phyloP scores from a whole-genome alignment of 53 echinoderm and acorn worm species.

The Echinometra lucunter region DNA sequence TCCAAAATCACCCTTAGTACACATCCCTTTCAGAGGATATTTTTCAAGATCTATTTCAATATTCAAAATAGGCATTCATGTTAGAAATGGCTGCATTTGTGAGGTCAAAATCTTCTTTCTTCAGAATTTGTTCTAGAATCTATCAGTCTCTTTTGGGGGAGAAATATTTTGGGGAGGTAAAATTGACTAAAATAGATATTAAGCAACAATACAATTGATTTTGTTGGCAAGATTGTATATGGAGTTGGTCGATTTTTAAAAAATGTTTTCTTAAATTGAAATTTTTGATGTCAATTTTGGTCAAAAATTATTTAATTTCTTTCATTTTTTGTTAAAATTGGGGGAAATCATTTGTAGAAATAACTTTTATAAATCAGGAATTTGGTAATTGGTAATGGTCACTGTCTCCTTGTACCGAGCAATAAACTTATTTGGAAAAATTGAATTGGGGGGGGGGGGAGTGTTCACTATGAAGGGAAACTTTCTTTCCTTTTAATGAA shows the following conservation, averaged over 20 bases:
- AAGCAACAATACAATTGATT: neutral
- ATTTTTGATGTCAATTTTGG: neutral
- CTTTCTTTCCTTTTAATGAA: neutral
- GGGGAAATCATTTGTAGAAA: neutral
- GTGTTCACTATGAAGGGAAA: neutral
- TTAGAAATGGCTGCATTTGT: neutral
- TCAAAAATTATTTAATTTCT: neutral
- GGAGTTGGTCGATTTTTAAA: too few relatives aligned
- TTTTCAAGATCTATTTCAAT: neutral
- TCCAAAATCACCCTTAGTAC: neutral
- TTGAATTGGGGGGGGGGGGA: neutral
- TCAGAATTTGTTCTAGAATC: neutral
- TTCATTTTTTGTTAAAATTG: neutral
- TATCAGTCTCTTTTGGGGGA: neutral
- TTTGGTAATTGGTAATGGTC: neutral
- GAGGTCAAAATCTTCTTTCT: neutral
- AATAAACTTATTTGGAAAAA: neutral
- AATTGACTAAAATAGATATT: neutral
- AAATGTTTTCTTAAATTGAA: too few relatives aligned
- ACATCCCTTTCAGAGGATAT: neutral
- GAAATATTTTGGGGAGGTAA: neutral
- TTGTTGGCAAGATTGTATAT: neutral
- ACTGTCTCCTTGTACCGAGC: neutral
- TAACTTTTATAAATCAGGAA: neutral
- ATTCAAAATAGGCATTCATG: neutral